Evolutionary conservation across 1,140 invertebrate species (phyloP).

Genomic region (Zophobas morio): DNA sequence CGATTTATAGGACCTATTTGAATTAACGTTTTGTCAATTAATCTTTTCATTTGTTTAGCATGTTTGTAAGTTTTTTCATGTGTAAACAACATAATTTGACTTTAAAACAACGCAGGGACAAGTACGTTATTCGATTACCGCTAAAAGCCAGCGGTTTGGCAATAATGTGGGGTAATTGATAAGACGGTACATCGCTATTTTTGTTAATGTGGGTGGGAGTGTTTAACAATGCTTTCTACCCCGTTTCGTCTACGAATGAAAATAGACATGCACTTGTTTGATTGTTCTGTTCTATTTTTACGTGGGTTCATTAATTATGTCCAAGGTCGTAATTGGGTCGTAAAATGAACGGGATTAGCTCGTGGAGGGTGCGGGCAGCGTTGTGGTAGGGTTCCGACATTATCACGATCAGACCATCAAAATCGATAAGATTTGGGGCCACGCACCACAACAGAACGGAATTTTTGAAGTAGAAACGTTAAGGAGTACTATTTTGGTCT

Average conservation of each 20-base stretch:
- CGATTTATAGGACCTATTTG: neutral
- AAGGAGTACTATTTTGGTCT: no score
- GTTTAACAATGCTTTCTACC: constrained; percentile 1
- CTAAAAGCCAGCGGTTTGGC: neutral
- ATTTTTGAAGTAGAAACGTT: no score
- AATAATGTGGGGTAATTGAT: constrained; percentile 5
- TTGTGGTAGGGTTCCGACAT: neutral
- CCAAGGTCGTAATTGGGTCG: constrained; percentile 31
- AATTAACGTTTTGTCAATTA: constrained; percentile 19
- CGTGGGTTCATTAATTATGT: constrained; percentile 34
- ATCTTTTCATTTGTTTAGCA: constrained; percentile 1
- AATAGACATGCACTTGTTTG: constrained; percentile 39
- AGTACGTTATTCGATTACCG: constrained; percentile 9
- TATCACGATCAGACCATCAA: no score
- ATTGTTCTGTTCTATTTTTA: constrained; percentile 41
- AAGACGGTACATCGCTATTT: neutral
- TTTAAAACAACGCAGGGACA: neutral
- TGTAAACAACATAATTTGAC: constrained; percentile 19
- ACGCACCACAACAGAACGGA: no score
- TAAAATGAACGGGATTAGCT: constrained; percentile 4
- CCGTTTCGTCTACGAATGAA: constrained; percentile 9
- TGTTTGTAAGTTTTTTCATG: constrained; percentile 6
- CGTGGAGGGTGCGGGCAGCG: neutral
- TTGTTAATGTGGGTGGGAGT: neutral
- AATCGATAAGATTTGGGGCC: no score